Conservation (phyloP, 2,113 vertebrate species). For the Perca flavescens region DNA sequence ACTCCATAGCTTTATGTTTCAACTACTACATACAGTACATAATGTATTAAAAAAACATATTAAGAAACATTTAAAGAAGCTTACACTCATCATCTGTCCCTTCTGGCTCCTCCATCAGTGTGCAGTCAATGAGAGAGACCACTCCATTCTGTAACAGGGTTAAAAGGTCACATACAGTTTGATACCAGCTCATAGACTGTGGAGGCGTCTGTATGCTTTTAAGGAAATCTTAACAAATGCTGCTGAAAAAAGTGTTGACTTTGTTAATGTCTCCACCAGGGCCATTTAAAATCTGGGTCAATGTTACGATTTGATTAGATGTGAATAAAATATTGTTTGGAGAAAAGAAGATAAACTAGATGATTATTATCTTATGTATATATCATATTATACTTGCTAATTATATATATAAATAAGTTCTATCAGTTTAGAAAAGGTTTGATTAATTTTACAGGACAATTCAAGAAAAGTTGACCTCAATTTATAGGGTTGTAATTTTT, state of each 20-base stretch:
- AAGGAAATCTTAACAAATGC: background rate
- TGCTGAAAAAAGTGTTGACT: background rate
- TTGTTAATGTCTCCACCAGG: background rate
- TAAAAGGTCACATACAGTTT: slow-evolving; percentile 17
- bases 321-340: background rate
- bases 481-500: background rate
- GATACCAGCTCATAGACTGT: background rate
- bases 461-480: background rate
- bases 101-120: slow-evolving; percentile 94
- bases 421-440: background rate
- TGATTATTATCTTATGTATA: background rate
- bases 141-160: slow-evolving; percentile 90
- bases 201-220: background rate
- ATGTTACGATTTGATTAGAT: background rate
- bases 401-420: background rate
- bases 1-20: background rate
- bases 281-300: background rate
- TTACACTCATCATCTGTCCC: slow-evolving; percentile 92
- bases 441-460: background rate
- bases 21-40: background rate
- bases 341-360: background rate
- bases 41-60: no score
- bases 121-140: slow-evolving; percentile 97
- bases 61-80: slow-evolving; percentile 48
- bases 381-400: background rate